phyloP scores from a whole-genome alignment of 2,888 invertebrate genomes.

The Diarsia rubi region DNA sequence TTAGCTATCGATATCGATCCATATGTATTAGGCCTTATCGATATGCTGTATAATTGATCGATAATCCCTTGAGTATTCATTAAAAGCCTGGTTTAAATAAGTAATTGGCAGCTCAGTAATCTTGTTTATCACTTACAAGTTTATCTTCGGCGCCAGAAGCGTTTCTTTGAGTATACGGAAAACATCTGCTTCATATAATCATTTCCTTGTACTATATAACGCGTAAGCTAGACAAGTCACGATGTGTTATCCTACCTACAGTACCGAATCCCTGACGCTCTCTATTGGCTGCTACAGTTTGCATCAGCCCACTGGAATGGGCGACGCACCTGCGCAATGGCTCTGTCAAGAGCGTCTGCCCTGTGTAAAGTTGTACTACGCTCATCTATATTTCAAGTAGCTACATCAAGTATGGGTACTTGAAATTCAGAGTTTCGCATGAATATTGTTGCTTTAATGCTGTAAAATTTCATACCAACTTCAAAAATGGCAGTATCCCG shows the following conservation, averaged over 20 bases:
- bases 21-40: slow-evolving; percentile 52
- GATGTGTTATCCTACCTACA: not conserved
- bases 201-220: slow-evolving; percentile 20
- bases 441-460: slow-evolving; percentile 15
- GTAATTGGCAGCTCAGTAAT: slow-evolving; percentile 16
- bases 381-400: slow-evolving; percentile 37
- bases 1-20: slow-evolving; percentile 45
- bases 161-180: not conserved
- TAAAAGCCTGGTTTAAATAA: slow-evolving; percentile 25
- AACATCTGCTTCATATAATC: slow-evolving; percentile 23
- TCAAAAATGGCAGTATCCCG: not conserved
- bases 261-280: not conserved
- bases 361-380: slow-evolving; percentile 30
- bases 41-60: slow-evolving; percentile 46
- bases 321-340: slow-evolving; percentile 37
- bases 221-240: not conserved
- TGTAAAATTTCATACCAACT: slow-evolving; percentile 10
- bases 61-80: slow-evolving; percentile 41
- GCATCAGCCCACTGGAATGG: slow-evolving; percentile 25
- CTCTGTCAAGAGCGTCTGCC: slow-evolving; percentile 20
- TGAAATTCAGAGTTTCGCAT: slow-evolving; percentile 17
- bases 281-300: slow-evolving; percentile 15
- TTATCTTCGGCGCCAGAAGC: not conserved
- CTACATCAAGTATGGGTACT: slow-evolving; percentile 22
- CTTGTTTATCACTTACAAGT: slow-evolving; percentile 19